A percentile compares a stretch with the other conserved stretches of the same genome.
These are phyloP conservation scores for Plutella xylostella DNA, from an alignment of 2,888 invertebrate genomes.

Conservation along the genomic window DNA sequence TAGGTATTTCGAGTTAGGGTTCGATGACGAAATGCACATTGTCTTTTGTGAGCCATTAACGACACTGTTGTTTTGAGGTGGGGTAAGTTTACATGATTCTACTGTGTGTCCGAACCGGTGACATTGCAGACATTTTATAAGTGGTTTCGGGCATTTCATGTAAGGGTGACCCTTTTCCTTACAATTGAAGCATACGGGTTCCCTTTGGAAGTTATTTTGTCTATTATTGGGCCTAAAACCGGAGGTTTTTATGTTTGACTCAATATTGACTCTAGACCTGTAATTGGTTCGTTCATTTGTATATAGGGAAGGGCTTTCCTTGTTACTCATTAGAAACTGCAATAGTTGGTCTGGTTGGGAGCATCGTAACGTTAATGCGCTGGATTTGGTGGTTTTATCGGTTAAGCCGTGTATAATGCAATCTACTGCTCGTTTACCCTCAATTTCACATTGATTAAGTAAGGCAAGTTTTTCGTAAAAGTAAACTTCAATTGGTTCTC, in stretches of 20 bases:
- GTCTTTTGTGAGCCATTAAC: too few species aligned
- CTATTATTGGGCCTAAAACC: not conserved
- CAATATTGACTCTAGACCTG: not conserved
- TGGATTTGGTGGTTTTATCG: conserved; percentile 13
- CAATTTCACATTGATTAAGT: conserved; percentile 15
- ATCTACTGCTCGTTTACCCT: conserved; percentile 14
- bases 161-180: not conserved
- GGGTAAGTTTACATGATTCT: not conserved
- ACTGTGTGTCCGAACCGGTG: not conserved
- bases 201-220: too few species aligned
- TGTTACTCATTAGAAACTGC: conserved; percentile 12
- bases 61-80: not conserved
- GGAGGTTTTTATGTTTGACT: too few species aligned
- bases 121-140: not conserved
- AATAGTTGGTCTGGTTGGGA: conserved; percentile 6
- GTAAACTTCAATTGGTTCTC: conserved; percentile 13
- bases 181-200: not conserved
- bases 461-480: conserved; percentile 15
- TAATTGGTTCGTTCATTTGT: not conserved
- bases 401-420: conserved; percentile 16
- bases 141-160: not conserved
- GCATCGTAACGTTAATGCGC: conserved; percentile 13
- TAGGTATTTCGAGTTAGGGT: not conserved
- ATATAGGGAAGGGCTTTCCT: not conserved
- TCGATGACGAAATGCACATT: too few species aligned